These are phyloP conservation scores for Physocephala rufipes DNA, from an alignment of 2,888 invertebrate genomes.

Conservation along the genomic window DNA sequence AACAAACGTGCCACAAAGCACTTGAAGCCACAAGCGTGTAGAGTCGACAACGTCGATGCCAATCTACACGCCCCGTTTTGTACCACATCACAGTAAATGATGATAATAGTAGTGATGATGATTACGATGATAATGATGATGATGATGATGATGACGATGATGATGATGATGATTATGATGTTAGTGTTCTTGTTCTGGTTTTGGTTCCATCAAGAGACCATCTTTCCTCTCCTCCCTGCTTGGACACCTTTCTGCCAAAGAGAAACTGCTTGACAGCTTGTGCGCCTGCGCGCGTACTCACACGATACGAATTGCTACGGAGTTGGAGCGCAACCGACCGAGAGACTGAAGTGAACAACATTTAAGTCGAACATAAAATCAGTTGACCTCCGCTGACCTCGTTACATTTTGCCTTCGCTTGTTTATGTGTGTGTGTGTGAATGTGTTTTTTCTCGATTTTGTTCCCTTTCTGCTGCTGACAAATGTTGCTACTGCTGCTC, in stretches of 20 bases:
- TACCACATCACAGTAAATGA: constrained; percentile 18
- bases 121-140: too few species aligned
- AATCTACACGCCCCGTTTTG: constrained; percentile 33
- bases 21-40: background rate
- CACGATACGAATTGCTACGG: background rate
- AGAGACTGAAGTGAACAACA: constrained; percentile 32
- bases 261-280: background rate
- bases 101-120: constrained; percentile 1
- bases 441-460: constrained; percentile 13
- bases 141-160: background rate
- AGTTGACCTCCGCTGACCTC: constrained; percentile 63
- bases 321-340: constrained; percentile 13
- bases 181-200: constrained; percentile 15
- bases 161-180: background rate
- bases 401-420: constrained; percentile 47
- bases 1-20: constrained; percentile 4
- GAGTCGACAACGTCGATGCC: constrained; percentile 8
- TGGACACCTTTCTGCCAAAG: background rate
- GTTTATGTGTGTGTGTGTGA: constrained; percentile 35
- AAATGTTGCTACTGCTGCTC: too few species aligned
- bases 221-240: background rate
- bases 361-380: constrained; percentile 58
- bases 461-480: too few species aligned
- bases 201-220: constrained; percentile 4
- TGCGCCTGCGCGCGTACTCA: constrained; percentile 24